Evolutionary conservation across 2,888 invertebrate species (phyloP).

Genomic region (Tachina grossa): DNA sequence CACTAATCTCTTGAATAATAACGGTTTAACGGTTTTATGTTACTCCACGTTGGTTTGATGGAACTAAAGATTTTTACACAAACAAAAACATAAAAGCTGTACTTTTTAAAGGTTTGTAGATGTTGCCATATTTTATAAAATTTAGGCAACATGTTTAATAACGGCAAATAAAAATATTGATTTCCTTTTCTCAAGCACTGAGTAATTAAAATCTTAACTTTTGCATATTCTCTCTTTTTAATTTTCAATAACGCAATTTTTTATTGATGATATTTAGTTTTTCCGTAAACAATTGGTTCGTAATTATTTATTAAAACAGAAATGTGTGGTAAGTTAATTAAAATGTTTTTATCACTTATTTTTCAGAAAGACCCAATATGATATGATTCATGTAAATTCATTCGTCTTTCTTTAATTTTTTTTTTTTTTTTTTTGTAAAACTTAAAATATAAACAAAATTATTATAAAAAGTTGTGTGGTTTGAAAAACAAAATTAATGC

Average conservation of each 20-base stretch:
- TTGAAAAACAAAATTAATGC: conserved; percentile 54
- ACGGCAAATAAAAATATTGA: conserved; percentile 51
- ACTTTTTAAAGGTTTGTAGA: conserved; percentile 71
- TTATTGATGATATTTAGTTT: conserved; percentile 27
- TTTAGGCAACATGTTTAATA: conserved; percentile 69
- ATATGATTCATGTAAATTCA: conserved; percentile 33
- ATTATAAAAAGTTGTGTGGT: conserved; percentile 63
- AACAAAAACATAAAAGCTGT: conserved; percentile 45
- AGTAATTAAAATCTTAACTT: conserved; percentile 8
- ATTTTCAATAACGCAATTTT: conserved; percentile 58
- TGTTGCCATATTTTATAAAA: conserved; percentile 74
- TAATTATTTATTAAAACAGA: conserved; percentile 49
- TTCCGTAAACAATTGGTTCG: conserved; percentile 56
- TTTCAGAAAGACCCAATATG: conserved; percentile 65
- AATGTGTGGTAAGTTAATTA: conserved; percentile 55
- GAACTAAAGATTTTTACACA: conserved; percentile 53
- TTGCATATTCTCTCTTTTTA: conserved; percentile 3
- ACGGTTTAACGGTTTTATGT: background rate
- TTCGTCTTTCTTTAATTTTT: conserved; percentile 62
- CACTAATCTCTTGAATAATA: background rate
- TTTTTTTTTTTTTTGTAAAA: conserved; percentile 18
- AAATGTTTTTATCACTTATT: conserved; percentile 72
- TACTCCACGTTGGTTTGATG: conserved; percentile 18
- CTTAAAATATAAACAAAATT: conserved; percentile 27
- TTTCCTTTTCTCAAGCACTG: conserved; percentile 6